Base-by-base conservation (phyloP, 2,888 invertebrate genomes). In the Pollenia amentaria region DNA sequence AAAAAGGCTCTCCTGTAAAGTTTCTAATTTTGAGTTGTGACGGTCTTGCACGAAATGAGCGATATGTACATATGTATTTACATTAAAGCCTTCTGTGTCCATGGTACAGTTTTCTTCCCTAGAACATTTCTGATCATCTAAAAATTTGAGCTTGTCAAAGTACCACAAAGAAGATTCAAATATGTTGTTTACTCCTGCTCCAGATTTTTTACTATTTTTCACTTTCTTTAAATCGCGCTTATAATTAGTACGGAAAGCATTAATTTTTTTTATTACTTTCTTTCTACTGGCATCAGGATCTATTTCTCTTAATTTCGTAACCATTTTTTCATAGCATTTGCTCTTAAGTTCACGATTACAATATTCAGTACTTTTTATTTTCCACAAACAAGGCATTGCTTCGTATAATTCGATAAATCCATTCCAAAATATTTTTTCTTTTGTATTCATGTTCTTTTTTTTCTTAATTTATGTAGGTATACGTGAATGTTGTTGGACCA, bases 241-340 rank as follows among this genome's bases (percentile, higher is more conserved):
- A 38, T 82, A 82, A 44, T 67, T 69, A 7, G 69, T 76, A 4
- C 76, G 76, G 12, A 76, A 64, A 53, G 18, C 21, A 21, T 83
- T 83, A n/a, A 57, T 83, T 83, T 77, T 83, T 55, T 77, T 77
- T 14, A 65, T 29, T 42, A 78, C 72, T 53, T 62, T 77, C 7
- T 70, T 65, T 55, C 72, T 51, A 55, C 55, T 62, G 10, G 77
- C 77, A 11, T 70, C 64, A 10, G 65, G 70, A 46, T 72, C 69
- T 16, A 70, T 18, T 70, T 76, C 76, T n/a, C 38, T 38, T 44
- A 77, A 16, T 62, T 77, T 83, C 40, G 55, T 3, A 11, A 77
- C 18, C 70, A 83, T 64, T 70, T 62, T 55, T 4, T 18, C 14
- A 65, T 77, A 77, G 9, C 21, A 69, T 16, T 42, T 48, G 42